Percentiles rank a stretch among this genome's conserved stretches.
These are phyloP conservation scores for Scaptomyza polygonia DNA, from an alignment of 2,888 invertebrate species.

Conservation along the genomic window DNA sequence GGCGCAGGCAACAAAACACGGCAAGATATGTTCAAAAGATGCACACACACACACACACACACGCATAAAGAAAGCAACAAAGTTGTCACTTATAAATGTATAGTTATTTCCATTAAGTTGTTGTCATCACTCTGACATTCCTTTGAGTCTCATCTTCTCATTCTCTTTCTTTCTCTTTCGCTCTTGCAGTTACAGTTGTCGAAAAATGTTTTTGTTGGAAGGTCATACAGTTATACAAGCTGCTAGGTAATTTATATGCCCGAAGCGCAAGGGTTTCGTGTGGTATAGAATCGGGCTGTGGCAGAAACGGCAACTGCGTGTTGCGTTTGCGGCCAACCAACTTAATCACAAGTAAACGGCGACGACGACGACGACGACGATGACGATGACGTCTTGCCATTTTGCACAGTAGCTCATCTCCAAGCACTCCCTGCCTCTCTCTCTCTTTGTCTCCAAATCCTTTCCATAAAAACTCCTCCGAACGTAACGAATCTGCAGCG, in stretches of 20 bases:
- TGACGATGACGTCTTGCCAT: slow-evolving; percentile 32
- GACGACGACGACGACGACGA: slow-evolving; percentile 59
- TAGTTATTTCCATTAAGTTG: slow-evolving; percentile 79
- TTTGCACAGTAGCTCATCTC: neutral
- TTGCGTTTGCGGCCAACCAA: slow-evolving; percentile 55
- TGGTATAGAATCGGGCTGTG: neutral
- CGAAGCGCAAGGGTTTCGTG: slow-evolving; percentile 15
- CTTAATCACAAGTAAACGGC: slow-evolving; percentile 75
- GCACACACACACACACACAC: slow-evolving; percentile 14
- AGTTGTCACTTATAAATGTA: slow-evolving; percentile 79
- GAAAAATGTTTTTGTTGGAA: slow-evolving; percentile 45
- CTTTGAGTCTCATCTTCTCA: slow-evolving; percentile 64
- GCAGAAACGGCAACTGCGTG: slow-evolving; percentile 3
- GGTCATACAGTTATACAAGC: slow-evolving; percentile 46
- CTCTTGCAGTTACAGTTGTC: slow-evolving; percentile 48
- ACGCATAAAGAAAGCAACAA: slow-evolving; percentile 32
- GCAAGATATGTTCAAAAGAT: slow-evolving; percentile 23
- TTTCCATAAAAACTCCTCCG: neutral
- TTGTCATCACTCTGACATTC: slow-evolving; percentile 78
- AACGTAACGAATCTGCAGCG: slow-evolving; percentile 67
- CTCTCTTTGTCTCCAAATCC: neutral
- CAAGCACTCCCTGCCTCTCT: neutral
- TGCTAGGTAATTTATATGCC: slow-evolving; percentile 64
- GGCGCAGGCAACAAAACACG: slow-evolving; percentile 38
- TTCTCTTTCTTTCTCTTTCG: slow-evolving; percentile 8